phyloP scores from a whole-genome alignment of 92 coral and sea anemone genomes.

The Epizoanthus stellaris region DNA sequence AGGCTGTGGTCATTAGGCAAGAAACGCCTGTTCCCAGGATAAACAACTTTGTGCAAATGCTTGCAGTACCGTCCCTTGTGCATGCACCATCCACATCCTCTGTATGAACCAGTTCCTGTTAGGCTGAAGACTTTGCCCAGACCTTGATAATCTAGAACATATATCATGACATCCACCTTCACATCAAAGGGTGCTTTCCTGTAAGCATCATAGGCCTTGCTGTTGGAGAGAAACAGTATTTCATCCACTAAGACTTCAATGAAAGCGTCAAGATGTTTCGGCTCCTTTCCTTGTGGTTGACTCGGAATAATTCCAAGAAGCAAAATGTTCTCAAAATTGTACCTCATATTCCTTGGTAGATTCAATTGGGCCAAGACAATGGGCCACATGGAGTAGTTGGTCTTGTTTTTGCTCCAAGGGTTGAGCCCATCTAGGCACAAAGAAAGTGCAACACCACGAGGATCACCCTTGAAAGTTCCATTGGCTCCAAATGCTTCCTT shows the following conservation, averaged over 20 bases:
- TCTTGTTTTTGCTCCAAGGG: slow-evolving; percentile 58
- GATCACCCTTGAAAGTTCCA: slow-evolving; percentile 54
- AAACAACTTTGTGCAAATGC: slow-evolving; percentile 47
- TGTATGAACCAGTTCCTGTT: slow-evolving; percentile 50
- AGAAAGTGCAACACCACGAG: slow-evolving; percentile 45
- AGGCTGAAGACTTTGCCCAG: slow-evolving; percentile 46
- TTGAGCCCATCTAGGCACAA: slow-evolving; percentile 59
- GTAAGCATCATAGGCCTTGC: slow-evolving; percentile 51
- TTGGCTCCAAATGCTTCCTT: slow-evolving; percentile 42
- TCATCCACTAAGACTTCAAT: slow-evolving; percentile 56
- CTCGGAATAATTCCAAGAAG: slow-evolving; percentile 57
- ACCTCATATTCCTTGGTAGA: slow-evolving; percentile 36
- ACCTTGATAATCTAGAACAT: slow-evolving; percentile 59
- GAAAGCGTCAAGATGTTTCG: slow-evolving; percentile 53
- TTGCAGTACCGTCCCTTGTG: slow-evolving; percentile 38
- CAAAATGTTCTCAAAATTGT: slow-evolving; percentile 29
- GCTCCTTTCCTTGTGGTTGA: slow-evolving; percentile 49
- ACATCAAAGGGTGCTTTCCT: slow-evolving; percentile 36
- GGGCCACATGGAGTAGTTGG: slow-evolving; percentile 64
- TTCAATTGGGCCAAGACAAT: slow-evolving; percentile 49
- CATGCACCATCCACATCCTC: slow-evolving; percentile 45
- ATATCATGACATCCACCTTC: slow-evolving; percentile 50
- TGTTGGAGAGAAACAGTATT: background rate
- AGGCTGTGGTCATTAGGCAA: slow-evolving; percentile 38
- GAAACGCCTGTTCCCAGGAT: slow-evolving; percentile 59